Base-by-base conservation (phyloP, 2,888 invertebrate genomes). In the Scrobipalpa atriplicella region DNA sequence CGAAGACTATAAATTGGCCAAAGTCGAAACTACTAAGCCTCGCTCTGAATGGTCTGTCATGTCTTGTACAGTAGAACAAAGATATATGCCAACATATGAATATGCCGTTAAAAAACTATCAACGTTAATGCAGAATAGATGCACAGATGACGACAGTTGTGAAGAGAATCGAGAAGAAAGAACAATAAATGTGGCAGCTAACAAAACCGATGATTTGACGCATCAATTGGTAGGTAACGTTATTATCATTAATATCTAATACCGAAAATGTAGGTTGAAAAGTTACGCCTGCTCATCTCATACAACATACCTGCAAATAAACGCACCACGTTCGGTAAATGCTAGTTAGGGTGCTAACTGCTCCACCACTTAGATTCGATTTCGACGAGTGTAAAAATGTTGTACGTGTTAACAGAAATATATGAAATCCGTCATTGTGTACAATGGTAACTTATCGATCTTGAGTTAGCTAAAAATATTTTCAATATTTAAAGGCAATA, bases 1-100 rank as follows among this genome's bases (percentile, higher is more conserved):
- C n/a, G 51, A 9, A n/a, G 51, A 51, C 7, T 51, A 51, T 51
- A 51, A 51, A 51, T 51, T 51, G n/a, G 18, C 63, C 39, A 52
- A n/a, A 52, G 51, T 56, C 41, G 64, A 64, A 64, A 64, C 39
- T 64, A 56, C 64, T n/a, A 64, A 64, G 47, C 64, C 64, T 29
- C 38, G n/a, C 18, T 39, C 64, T 41, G 64, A 54, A 47, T 64
- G 64, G 64, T 29, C 64, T 47, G 64, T 64, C 29, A 64, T 64
- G 64, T 19, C 64, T 41, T 64, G 64, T 56, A 64, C 18, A 64
- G 64, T 64, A 11, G 56, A 64, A 18, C 64, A 56, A 21, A 56
- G 13, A 47, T 56, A 56, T 64, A 56, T 64, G 43, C 56, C 43
- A 64, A 64, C 64, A 56, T 64, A 64, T 56, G 56, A 64, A 64